Evolutionary conservation across 2,888 invertebrate species (phyloP), one percentile per base, ranked within the genome.

Genomic region (Drosophila quinaria): DNA sequence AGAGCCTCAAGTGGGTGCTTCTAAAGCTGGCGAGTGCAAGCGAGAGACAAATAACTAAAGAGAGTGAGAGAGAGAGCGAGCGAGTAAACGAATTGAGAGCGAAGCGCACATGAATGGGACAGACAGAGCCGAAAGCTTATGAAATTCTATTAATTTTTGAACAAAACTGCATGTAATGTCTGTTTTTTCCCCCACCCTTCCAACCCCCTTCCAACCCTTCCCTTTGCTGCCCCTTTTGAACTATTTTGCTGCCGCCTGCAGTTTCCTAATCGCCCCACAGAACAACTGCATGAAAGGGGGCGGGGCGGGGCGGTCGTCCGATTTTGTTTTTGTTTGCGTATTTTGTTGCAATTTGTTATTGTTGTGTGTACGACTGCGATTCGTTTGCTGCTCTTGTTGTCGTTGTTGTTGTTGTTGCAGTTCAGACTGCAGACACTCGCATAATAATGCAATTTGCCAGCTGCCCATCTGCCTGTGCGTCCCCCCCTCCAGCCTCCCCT

Each of bases 341-440:
- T 71, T 74, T 69, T 74, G 62, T 63, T 78, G 79, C 72, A 58
- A 60, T 87, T 87, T 81, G 87, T 82, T 76, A 81, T 84, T 81
- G 79, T 79, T 62, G 77, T 68, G 60, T 77, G 81, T 69, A 60
- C 65, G 76, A 61, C 59, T 79, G 80, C 70, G 69, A 66, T 81
- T 70, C 79, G 69, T 68, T 63, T 61, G 52, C 69, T 70, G 58
- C 29, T 25, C 25, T 25, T 25, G 25, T 25, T 25, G 25, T 63
- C 78, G 58, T 51, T 71, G 61, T 75, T 78, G 75, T 70, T 79
- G 73, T 75, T 80, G 67, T 82, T 84, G 84, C 78, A 89, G 75
- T 90, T 81, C 90, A 90, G 90, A 90, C 89, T 91, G 90, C 90
- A 91, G 91, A 91, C 91, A 91, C 90, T 91, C 85, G 91, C 89